Evolutionary conservation across 2,888 invertebrate genomes (phyloP), one percentile per base, ranked within the genome.

Genomic region (Ormyrus labotus): DNA sequence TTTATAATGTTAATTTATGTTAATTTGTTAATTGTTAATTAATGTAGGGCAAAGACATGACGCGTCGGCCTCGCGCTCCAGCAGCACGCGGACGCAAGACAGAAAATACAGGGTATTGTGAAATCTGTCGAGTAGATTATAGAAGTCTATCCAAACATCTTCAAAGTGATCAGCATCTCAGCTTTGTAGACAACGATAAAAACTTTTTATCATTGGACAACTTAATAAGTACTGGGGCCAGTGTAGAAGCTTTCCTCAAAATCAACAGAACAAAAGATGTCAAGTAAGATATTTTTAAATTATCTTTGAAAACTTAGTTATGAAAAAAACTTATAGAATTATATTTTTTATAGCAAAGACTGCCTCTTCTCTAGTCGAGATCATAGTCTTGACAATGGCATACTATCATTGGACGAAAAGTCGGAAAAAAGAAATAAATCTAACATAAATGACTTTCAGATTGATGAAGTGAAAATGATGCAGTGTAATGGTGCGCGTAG

Each of bases 111-210:
- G 96, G 96, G 19, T 96, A 95, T 88, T 96, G 96, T 91, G 96
- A 96, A 91, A 95, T 96, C 90, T 96, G 96, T 90, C 95, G 95
- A 88, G 91, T 93, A 69, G 95, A 95, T 86, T 96, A 95, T 90
- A 93, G 92, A 80, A 94, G 94, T 87, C 92, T 95, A 11, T 93
- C 93, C 13, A 92, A 94, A 83, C 96, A 96, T 87, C 91, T 96
- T 34, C 94, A 94, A 83, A 95, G 95, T 51, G 94, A 95, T 85
- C 94, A 94, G 85, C 96, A 96, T 91, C 91, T 94, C 76, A 94
- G 94, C 83, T 95, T 95, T 90, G 94, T 95, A 53, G 93, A 94
- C 76, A 95, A 96, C 89, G 94, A 94, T 85, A 93, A 93, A 83
- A 96, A 96, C 90, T 96, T 95, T 90, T 92, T 95, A 58, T 94